Percentiles rank a stretch among this genome's conserved stretches.
Conservation (phyloP, 2,797 vertebrate genomes). For the Prunella strophiata region DNA sequence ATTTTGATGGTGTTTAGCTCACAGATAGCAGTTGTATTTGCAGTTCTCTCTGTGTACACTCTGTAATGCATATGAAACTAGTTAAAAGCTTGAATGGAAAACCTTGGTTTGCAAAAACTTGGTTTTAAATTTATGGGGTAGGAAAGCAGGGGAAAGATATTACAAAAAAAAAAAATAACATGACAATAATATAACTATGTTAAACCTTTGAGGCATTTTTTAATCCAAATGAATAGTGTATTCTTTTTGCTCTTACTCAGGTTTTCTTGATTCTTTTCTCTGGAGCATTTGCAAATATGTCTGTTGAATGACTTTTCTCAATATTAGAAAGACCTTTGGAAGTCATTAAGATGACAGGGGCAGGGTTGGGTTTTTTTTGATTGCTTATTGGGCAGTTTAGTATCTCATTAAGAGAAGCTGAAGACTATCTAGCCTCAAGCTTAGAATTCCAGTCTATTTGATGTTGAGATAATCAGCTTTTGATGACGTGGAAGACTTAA, state of each 20-base stretch:
- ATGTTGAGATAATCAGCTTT: background rate
- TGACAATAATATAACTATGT: background rate
- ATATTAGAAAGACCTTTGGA: background rate
- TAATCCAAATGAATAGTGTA: background rate
- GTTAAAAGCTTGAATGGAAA: background rate
- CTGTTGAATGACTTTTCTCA: background rate
- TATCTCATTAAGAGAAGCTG: background rate
- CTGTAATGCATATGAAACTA: background rate
- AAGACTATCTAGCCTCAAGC: background rate
- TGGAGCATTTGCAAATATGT: background rate
- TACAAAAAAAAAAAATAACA: background rate
- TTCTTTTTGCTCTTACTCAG: background rate
- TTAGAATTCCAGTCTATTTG: background rate
- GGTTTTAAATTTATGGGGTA: background rate
- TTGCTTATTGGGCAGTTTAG: background rate
- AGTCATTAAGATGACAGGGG: background rate
- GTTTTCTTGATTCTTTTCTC: background rate
- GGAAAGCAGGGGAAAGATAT: background rate
- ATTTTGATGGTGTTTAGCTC: background rate
- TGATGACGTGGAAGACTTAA: background rate
- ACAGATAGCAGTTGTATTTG: background rate
- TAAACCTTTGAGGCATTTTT: background rate
- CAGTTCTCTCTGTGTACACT: background rate
- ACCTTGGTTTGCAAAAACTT: background rate
- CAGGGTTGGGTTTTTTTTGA: background rate